phyloP scores from a whole-genome alignment of 2,888 invertebrate genomes.

The Palloptera scutellata region DNA sequence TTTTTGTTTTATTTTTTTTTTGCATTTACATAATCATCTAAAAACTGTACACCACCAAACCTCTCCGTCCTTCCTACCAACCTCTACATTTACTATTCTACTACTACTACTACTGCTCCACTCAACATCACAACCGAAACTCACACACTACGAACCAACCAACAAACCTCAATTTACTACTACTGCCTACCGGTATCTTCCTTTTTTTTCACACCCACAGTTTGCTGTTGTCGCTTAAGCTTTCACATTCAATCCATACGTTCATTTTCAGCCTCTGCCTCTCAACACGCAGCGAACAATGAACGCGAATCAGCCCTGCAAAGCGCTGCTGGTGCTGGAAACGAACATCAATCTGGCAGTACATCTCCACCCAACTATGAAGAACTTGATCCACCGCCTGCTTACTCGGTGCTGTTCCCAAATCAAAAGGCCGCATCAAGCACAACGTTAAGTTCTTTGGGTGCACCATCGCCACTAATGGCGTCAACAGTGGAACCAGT shows the following conservation, averaged over 20 bases:
- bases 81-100: no score
- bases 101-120: no score
- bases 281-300: constrained; percentile 61
- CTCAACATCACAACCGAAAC: no score
- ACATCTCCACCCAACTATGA: constrained; percentile 71
- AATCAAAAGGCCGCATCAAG: constrained; percentile 60
- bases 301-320: constrained; percentile 59
- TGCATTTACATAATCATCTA: constrained; percentile 18
- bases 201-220: constrained; percentile 37
- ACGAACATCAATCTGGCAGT: constrained; percentile 47
- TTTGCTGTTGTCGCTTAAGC: constrained; percentile 57
- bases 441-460: constrained; percentile 49
- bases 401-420: constrained; percentile 74
- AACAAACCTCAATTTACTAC: no score
- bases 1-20: constrained; percentile 26
- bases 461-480: constrained; percentile 40
- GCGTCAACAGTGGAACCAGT: constrained; percentile 32
- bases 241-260: constrained; percentile 58
- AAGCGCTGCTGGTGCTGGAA: constrained; percentile 42
- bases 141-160: no score
- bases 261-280: constrained; percentile 61
- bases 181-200: no score
- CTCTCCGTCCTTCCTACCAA: no score
- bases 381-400: constrained; percentile 70
- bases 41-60: background rate